phyloP scores from a whole-genome alignment of 2,113 vertebrate genomes.

The Cheilinus undulatus region DNA sequence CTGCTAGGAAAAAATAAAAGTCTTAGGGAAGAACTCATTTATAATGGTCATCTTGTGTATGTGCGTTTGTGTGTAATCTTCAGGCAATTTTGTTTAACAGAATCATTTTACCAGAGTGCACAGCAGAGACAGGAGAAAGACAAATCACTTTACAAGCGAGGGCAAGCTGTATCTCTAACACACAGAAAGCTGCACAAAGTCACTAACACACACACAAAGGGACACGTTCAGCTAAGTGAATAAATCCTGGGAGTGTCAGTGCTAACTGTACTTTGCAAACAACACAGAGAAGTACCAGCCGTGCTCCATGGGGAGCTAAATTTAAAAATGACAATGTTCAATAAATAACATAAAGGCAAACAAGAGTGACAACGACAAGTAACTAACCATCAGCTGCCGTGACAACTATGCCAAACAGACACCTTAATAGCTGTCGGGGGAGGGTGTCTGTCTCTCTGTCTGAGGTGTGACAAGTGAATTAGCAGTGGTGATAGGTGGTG shows the following conservation, averaged over 20 bases:
- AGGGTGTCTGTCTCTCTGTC: constrained; percentile 22
- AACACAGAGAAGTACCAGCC: constrained; percentile 46
- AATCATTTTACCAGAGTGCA: constrained; percentile 71
- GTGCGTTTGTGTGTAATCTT: constrained; percentile 51
- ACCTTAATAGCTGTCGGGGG: constrained; percentile 57
- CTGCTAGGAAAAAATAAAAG: constrained; percentile 39
- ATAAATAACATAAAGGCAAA: constrained; percentile 54
- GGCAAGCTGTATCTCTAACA: constrained; percentile 66
- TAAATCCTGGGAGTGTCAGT: constrained; percentile 67
- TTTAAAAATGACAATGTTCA: constrained; percentile 46
- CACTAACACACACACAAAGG: constrained; percentile 20
- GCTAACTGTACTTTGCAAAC: constrained; percentile 57
- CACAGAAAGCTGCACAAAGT: constrained; percentile 31
- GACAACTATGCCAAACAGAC: constrained; percentile 43
- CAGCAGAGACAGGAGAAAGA: constrained; percentile 73
- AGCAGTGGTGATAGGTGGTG: constrained; percentile 39
- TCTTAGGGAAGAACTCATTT: constrained; percentile 63
- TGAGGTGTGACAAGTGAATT: constrained; percentile 44
- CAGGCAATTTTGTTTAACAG: constrained; percentile 78
- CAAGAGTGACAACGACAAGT: constrained; percentile 44
- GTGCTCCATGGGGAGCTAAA: constrained; percentile 39
- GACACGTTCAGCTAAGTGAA: constrained; percentile 56
- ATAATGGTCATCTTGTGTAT: constrained; percentile 57
- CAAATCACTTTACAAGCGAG: constrained; percentile 78
- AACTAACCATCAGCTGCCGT: constrained; percentile 49